Percentiles rank a stretch among this genome's conserved stretches.
Conservation (phyloP, 2,113 vertebrate species). For the Chaetura pelagica region DNA sequence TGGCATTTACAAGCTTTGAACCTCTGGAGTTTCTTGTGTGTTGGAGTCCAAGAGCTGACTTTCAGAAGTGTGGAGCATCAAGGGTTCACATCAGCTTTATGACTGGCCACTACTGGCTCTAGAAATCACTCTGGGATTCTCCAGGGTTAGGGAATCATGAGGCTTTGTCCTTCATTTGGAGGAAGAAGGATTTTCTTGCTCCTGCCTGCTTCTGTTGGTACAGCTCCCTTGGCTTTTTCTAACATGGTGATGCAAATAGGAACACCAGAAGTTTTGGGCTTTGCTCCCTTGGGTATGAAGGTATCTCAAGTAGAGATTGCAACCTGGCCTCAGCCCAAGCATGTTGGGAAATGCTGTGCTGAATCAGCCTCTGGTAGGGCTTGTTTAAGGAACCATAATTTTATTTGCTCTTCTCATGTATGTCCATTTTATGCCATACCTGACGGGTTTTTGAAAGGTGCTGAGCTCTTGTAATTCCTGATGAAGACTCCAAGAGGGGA, state of each 20-base stretch:
- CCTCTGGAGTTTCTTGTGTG: not conserved
- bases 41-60: not conserved
- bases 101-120: not conserved
- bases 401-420: not conserved
- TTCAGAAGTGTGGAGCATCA: not conserved
- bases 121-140: not conserved
- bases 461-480: not conserved
- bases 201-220: not conserved
- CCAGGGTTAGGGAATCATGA: accelerated
- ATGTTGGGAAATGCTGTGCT: not conserved
- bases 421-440: accelerated
- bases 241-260: accelerated
- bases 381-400: not conserved
- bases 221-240: not conserved
- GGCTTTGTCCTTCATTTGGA: not conserved
- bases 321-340: not conserved
- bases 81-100: not conserved
- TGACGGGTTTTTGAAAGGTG: not conserved
- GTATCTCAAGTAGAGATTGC: not conserved
- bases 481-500: not conserved
- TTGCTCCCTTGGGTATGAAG: not conserved
- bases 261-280: not conserved
- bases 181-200: not conserved
- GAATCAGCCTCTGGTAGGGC: not conserved
- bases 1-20: not conserved